Percentiles rank a stretch among this genome's conserved stretches.
Evolutionary conservation across 2,113 vertebrate species (phyloP).

Genomic region (Chunga burmeisteri): DNA sequence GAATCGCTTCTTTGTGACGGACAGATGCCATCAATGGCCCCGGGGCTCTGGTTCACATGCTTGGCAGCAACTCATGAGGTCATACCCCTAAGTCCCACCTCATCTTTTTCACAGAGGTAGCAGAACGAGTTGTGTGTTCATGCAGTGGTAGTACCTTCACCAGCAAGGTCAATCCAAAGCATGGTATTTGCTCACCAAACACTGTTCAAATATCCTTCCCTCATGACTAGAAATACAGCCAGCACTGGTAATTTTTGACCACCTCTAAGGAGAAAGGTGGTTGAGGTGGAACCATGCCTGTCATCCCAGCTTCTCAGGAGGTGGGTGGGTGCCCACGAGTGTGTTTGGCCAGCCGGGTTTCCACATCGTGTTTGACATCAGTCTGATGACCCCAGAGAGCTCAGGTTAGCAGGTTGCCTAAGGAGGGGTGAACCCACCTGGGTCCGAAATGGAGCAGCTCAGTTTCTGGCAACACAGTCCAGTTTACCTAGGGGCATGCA

Average conservation of each 20-base stretch:
- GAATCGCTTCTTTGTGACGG: conserved; percentile 43
- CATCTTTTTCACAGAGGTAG: conserved; percentile 11
- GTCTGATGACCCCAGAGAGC: neutral
- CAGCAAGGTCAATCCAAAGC: neutral
- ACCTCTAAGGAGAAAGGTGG: neutral
- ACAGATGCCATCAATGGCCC: neutral
- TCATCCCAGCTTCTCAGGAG: neutral
- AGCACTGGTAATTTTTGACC: neutral
- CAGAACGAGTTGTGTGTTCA: neutral
- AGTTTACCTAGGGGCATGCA: neutral
- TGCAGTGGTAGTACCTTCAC: neutral
- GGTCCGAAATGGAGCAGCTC: neutral
- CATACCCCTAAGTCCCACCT: neutral
- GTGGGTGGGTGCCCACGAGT: neutral
- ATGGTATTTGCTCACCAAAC: neutral
- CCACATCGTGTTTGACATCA: fast-evolving
- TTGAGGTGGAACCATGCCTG: neutral
- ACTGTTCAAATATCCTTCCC: neutral
- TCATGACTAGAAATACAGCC: neutral
- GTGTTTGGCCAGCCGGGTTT: neutral
- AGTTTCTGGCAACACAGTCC: neutral
- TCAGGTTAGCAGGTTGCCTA: neutral
- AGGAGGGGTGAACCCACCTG: neutral
- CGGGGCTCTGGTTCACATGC: neutral
- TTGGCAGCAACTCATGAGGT: neutral